A percentile compares a stretch with the other conserved stretches of the same genome.
Evolutionary conservation across 2,888 invertebrate species (phyloP).

Genomic region (Zhengitettix transpicula): DNA sequence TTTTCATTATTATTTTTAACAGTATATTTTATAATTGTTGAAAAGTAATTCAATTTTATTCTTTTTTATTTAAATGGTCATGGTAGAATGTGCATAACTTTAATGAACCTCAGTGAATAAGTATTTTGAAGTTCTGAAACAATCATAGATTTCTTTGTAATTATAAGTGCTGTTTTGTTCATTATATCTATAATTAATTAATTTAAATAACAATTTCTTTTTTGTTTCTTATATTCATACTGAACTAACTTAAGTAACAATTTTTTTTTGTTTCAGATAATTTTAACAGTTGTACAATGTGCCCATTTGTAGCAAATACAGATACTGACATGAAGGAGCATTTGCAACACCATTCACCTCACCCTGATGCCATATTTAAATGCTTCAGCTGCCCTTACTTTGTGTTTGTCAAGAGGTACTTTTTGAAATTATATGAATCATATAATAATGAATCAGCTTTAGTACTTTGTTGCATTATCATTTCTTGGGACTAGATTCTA

Average conservation of each 20-base stretch:
- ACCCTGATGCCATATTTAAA: conserved; percentile 49
- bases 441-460: too few relatives aligned
- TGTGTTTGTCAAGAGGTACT: conserved; percentile 48
- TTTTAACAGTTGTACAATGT: conserved; percentile 25
- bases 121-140: too few relatives aligned
- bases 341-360: conserved; percentile 49
- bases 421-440: too few relatives aligned
- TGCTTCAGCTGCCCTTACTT: conserved; percentile 70
- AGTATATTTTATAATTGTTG: too few relatives aligned
- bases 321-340: conserved; percentile 43
- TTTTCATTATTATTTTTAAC: too few relatives aligned
- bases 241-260: background rate
- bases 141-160: background rate
- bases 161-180: background rate
- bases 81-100: too few relatives aligned
- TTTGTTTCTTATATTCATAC: background rate
- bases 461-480: too few relatives aligned
- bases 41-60: too few relatives aligned
- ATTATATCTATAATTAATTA: background rate
- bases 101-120: too few relatives aligned
- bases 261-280: too few relatives aligned
- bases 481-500: too few relatives aligned
- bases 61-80: too few relatives aligned
- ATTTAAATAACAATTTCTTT: background rate
- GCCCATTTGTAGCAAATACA: conserved; percentile 50